Base-by-base conservation (phyloP, 2,888 invertebrate species). In the Amiota minor region DNA sequence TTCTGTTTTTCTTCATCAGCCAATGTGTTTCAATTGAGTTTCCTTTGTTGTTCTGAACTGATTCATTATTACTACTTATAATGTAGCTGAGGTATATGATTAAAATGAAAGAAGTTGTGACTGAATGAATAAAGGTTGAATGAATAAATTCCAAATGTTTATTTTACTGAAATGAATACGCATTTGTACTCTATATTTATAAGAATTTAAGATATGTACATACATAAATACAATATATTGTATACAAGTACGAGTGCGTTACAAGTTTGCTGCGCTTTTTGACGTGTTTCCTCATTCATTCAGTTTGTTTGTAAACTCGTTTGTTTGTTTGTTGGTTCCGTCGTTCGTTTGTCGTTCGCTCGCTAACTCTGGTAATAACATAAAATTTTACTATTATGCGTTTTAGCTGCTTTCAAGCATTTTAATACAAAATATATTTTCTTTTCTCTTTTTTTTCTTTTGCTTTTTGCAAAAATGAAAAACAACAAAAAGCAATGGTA, bases 381-480 rank as follows among this genome's bases (percentile, higher is more conserved):
- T 88, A 87, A 87, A 87, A 88, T 87, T 87, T 88, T 86, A 87
- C 85, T 87, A 83, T 87, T 86, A 88, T 87, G 88, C 85, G 84
- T 82, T 87, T 87, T 85, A 86, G 85, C 84, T 85, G 85, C 85
- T 85, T 82, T 87, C 84, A 80, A 88, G 86, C 86, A 87, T 86
- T 87, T 87, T 86, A 87, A 88, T 87, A 87, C 82, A 84, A 85
- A 81, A 83, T 50, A 67, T 67, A 11, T 65, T 83, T 83, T 85
- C 82, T 78, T 83, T 83, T 80, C 76, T 78, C 74, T 78, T 76
- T 76, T 75, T 53, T 53, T 50, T 61, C 16, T 18, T 59, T 9
- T 20, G n/a, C 47, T 72, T 55, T 50, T 50, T 53, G 65, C 46
- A 71, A 71, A 50, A 50, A 14, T 18, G 70, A 67, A 56, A 67